A percentile compares a stretch with the other conserved stretches of the same genome.
phyloP scores from a whole-genome alignment of 2,113 vertebrate genomes.

The Eulemur macaco region DNA sequence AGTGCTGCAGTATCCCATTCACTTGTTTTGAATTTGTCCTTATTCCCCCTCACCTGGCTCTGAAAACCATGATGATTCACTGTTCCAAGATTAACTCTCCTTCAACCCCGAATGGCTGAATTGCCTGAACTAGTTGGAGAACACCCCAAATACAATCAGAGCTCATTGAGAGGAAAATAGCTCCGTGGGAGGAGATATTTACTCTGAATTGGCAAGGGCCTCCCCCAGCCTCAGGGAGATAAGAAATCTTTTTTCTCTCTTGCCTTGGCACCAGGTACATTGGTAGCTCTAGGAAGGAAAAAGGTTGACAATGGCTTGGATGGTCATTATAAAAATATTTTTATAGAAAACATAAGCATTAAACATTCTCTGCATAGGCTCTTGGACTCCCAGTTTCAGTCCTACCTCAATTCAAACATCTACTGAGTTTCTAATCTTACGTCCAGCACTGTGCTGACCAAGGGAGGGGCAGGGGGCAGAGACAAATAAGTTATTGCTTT shows the following conservation, averaged over 20 bases:
- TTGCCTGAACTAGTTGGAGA: constrained; percentile 79
- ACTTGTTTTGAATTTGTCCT: constrained; percentile 75
- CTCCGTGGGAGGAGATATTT: background rate
- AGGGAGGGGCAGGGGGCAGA: background rate
- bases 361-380: background rate
- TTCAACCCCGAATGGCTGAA: constrained; percentile 60
- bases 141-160: constrained; percentile 64
- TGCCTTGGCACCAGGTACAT: background rate
- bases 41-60: constrained; percentile 54
- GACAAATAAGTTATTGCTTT: background rate
- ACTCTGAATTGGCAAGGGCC: constrained; percentile 2
- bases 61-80: constrained; percentile 77
- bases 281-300: background rate
- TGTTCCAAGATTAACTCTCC: constrained; percentile 69
- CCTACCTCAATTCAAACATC: background rate
- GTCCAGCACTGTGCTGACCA: background rate
- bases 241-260: background rate
- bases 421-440: background rate
- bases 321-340: background rate
- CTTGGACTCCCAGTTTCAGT: background rate
- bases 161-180: constrained; percentile 65
- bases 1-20: constrained; percentile 53
- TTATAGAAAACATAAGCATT: background rate
- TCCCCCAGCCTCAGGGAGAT: background rate
- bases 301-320: background rate